Percentiles rank a stretch among this genome's conserved stretches.
These are phyloP conservation scores for Drosophila paramelanica DNA, from an alignment of 2,888 invertebrate species.

Conservation along the genomic window DNA sequence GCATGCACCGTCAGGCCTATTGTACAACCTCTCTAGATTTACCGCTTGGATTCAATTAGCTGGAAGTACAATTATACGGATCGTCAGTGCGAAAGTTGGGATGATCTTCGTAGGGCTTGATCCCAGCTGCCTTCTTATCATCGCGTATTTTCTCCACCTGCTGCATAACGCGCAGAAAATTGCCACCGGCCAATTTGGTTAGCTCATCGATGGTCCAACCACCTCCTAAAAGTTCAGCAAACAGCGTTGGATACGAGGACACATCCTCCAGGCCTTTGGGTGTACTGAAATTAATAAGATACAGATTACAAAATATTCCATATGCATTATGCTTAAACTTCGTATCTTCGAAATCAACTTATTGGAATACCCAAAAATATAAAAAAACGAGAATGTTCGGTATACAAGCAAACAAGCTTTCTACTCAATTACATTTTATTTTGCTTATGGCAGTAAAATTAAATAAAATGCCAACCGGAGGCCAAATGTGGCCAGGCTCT, in stretches of 20 bases:
- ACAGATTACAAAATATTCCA: not conserved
- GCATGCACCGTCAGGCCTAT: slow-evolving; percentile 38
- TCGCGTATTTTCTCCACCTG: slow-evolving; percentile 90
- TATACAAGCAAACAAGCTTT: slow-evolving; percentile 12
- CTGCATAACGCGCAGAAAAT: slow-evolving; percentile 89
- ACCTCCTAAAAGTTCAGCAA: slow-evolving; percentile 91
- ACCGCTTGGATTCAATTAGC: slow-evolving; percentile 82
- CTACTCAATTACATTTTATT: slow-evolving; percentile 39
- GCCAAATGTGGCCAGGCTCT: slow-evolving; percentile 14
- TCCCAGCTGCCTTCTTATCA: slow-evolving; percentile 89
- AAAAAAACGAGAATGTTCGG: not conserved
- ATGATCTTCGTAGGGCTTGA: slow-evolving; percentile 90
- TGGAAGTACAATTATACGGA: slow-evolving; percentile 85
- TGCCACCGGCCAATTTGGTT: slow-evolving; percentile 91
- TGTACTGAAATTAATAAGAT: slow-evolving; percentile 86
- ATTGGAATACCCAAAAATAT: not conserved
- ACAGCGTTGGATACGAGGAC: slow-evolving; percentile 91
- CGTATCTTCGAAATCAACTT: not conserved
- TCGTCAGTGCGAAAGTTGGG: slow-evolving; percentile 85
- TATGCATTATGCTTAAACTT: not conserved
- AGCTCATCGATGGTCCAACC: slow-evolving; percentile 93
- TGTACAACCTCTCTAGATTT: slow-evolving; percentile 64
- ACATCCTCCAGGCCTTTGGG: slow-evolving; percentile 93
- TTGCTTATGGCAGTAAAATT: slow-evolving; percentile 25
- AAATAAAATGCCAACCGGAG: slow-evolving; percentile 29